Conservation (phyloP, 2,888 invertebrate species). For the Stenoptilia bipunctidactyla region DNA sequence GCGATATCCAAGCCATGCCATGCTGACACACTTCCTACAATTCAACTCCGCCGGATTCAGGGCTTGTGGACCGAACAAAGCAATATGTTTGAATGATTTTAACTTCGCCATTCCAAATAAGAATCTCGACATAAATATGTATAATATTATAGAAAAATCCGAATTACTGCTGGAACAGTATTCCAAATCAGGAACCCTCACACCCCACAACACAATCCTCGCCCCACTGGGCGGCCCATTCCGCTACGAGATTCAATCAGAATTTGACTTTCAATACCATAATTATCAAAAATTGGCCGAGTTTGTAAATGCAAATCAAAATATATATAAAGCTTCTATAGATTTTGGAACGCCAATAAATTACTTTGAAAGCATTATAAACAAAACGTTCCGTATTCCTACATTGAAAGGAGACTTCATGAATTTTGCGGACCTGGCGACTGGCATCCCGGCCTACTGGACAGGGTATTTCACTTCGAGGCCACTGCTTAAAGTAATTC, state of each 20-base stretch:
- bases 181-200: conserved; percentile 87
- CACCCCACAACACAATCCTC: conserved; percentile 90
- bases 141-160: conserved; percentile 87
- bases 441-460: conserved; percentile 93
- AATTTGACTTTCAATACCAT: conserved; percentile 94
- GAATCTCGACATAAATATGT: conserved; percentile 82
- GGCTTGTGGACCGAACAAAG: conserved; percentile 45
- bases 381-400: conserved; percentile 72
- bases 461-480: conserved; percentile 94
- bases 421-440: conserved; percentile 91
- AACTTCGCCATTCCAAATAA: conserved; percentile 81
- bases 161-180: conserved; percentile 90
- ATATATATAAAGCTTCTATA: conserved; percentile 79
- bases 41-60: conserved; percentile 46
- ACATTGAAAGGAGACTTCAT: conserved; percentile 93
- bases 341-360: conserved; percentile 90
- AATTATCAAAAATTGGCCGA: conserved; percentile 91
- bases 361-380: conserved; percentile 82
- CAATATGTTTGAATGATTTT: conserved; percentile 33
- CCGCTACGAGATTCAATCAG: conserved; percentile 85
- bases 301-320: conserved; percentile 83
- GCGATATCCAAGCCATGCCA: conserved; percentile 38
- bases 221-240: conserved; percentile 95
- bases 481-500: conserved; percentile 84
- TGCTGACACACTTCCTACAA: conserved; percentile 44